A percentile compares a stretch with the other conserved stretches of the same genome.
Conservation (phyloP, 2,888 invertebrate species). For the Stictocephala bisonia region DNA sequence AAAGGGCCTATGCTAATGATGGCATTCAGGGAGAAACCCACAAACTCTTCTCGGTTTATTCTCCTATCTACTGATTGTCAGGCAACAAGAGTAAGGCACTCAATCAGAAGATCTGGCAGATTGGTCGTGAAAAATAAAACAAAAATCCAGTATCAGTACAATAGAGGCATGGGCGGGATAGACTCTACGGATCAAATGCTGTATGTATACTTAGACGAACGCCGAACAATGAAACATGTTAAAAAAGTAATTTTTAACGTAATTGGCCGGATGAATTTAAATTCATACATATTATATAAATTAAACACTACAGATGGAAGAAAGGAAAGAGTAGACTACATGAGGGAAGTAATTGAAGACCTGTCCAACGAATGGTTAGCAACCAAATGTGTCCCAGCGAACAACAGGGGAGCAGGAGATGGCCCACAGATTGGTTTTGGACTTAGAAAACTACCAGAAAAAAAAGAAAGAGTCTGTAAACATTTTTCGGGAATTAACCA, state of each 20-base stretch:
- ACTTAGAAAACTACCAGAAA: slow-evolving; percentile 35
- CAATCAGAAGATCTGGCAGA: slow-evolving; percentile 27
- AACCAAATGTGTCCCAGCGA: slow-evolving; percentile 12
- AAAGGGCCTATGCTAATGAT: slow-evolving; percentile 37
- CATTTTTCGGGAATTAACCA: slow-evolving; percentile 8
- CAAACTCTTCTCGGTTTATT: slow-evolving; percentile 12
- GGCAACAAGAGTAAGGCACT: slow-evolving; percentile 9
- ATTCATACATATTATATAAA: slow-evolving; percentile 30
- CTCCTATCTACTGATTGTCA: slow-evolving; percentile 29
- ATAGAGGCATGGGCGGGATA: slow-evolving; percentile 37
- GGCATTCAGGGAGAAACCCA: slow-evolving; percentile 31
- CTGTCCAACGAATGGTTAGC: slow-evolving; percentile 22
- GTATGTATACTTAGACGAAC: slow-evolving; percentile 32
- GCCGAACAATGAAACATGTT: slow-evolving; percentile 22
- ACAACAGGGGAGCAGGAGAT: neutral
- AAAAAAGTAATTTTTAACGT: slow-evolving; percentile 39
- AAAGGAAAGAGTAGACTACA: slow-evolving; percentile 13
- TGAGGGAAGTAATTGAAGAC: neutral
- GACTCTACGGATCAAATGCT: slow-evolving; percentile 38
- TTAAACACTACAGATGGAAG: slow-evolving; percentile 9
- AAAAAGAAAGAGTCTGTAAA: slow-evolving; percentile 17
- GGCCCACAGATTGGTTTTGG: neutral
- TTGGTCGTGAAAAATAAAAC: slow-evolving; percentile 22
- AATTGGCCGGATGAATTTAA: slow-evolving; percentile 37
- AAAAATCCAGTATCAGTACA: slow-evolving; percentile 31